Evolutionary conservation across 1,140 invertebrate species (phyloP).

Genomic region (Drosophila ogumai): DNA sequence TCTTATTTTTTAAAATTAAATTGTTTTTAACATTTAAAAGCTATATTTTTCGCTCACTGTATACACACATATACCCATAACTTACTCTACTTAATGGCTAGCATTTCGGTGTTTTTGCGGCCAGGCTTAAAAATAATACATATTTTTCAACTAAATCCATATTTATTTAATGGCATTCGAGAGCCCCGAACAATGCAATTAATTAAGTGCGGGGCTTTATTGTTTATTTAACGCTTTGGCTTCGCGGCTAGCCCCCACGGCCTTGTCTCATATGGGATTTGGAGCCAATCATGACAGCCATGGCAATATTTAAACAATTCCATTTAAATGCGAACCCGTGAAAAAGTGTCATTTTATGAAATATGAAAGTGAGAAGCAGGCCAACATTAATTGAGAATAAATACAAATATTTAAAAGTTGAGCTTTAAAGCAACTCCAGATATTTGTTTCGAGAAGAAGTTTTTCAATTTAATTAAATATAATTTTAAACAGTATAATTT

Average conservation of each 20-base stretch:
- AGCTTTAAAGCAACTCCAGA: too few relatives aligned
- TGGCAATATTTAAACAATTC: constrained; percentile 28
- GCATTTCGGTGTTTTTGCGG: constrained; percentile 19
- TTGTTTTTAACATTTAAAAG: neutral
- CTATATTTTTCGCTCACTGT: neutral
- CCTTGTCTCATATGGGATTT: constrained; percentile 40
- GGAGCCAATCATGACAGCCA: constrained; percentile 22
- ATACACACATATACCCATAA: constrained; percentile 7
- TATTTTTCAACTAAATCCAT: constrained; percentile 58
- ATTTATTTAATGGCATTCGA: constrained; percentile 50
- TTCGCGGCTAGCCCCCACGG: constrained; percentile 34
- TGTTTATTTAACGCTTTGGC: constrained; percentile 51
- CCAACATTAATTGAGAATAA: neutral
- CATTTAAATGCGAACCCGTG: neutral
- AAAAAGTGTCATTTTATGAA: constrained; percentile 21
- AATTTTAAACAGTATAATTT: too few relatives aligned
- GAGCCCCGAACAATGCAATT: constrained; percentile 37
- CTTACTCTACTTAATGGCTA: constrained; percentile 11
- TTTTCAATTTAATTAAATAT: neutral
- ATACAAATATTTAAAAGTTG: neutral
- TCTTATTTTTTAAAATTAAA: neutral
- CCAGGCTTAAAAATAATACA: constrained; percentile 38
- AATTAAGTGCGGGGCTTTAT: constrained; percentile 52
- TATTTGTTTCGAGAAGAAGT: neutral
- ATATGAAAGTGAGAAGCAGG: constrained; percentile 19